Conservation (phyloP, 2,888 invertebrate genomes). For the Ophion slaviceki region DNA sequence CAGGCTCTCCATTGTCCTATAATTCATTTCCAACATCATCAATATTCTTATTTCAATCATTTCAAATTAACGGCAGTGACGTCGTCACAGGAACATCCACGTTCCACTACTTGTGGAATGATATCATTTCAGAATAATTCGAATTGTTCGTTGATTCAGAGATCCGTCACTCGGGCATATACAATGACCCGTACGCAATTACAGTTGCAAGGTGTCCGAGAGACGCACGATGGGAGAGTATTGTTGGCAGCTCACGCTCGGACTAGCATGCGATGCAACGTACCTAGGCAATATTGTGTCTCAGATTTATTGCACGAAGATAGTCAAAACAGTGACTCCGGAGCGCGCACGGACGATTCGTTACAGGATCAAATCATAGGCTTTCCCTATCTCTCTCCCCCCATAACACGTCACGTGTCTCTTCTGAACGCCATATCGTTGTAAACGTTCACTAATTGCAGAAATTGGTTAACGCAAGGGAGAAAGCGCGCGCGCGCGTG, state of each 20-base stretch:
- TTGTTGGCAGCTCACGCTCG: conserved; percentile 19
- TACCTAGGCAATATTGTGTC: conserved; percentile 64
- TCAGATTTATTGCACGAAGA: conserved; percentile 68
- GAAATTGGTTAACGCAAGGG: conserved; percentile 67
- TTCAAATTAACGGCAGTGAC: not conserved
- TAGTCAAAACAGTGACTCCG: conserved; percentile 56
- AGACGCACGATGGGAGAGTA: conserved; percentile 31
- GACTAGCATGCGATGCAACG: not conserved
- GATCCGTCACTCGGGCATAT: not conserved
- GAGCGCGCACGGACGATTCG: conserved; percentile 57
- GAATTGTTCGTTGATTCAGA: no score
- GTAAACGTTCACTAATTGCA: conserved; percentile 75
- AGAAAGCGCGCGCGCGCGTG: no score
- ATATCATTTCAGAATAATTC: no score
- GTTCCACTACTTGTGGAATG: no score
- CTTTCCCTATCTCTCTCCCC: conserved; percentile 37
- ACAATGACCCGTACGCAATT: conserved; percentile 26
- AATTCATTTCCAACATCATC: not conserved
- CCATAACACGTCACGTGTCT: conserved; percentile 34
- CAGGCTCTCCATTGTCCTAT: not conserved
- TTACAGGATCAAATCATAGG: conserved; percentile 65
- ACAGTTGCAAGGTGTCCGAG: conserved; percentile 43
- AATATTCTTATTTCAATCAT: not conserved
- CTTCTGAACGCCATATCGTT: conserved; percentile 68
- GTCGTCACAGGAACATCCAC: no score